Evolutionary conservation across 1,140 invertebrate genomes (phyloP).

Genomic region (Drosophila chauvacae): DNA sequence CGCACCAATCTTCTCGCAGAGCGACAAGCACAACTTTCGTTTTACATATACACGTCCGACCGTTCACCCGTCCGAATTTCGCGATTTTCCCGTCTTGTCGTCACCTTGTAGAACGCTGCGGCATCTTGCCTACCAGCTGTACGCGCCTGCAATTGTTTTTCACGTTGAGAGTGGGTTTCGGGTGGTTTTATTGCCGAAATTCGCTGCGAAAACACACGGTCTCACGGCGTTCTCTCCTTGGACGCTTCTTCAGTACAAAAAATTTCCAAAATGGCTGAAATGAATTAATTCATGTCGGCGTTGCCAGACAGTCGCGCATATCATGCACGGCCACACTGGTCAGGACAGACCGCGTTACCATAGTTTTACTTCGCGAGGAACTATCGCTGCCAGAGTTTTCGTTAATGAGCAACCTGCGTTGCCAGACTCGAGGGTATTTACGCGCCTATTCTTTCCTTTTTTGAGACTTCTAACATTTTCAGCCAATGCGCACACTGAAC

Average conservation of each 20-base stretch:
- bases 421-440: no score
- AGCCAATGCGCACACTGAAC: no score
- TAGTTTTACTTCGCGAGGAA: no score
- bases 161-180: conserved; percentile 46
- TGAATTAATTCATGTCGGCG: conserved; percentile 46
- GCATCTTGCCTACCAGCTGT: conserved; percentile 11
- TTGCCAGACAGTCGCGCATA: conserved; percentile 5
- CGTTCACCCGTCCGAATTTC: conserved; percentile 19
- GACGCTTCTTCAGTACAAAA: conserved; percentile 73
- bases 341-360: no score
- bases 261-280: conserved; percentile 57
- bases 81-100: conserved; percentile 23
- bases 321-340: conserved; percentile 14
- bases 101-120: conserved; percentile 9
- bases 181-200: conserved; percentile 54
- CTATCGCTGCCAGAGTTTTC: no score
- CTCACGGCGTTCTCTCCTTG: conserved; percentile 73
- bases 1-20: conserved; percentile 56
- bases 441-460: no score
- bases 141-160: conserved; percentile 30
- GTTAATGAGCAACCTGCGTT: no score
- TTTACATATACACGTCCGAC: conserved; percentile 43
- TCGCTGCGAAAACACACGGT: conserved; percentile 65
- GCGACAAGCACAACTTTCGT: conserved; percentile 69
- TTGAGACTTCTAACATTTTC: no score